These are phyloP conservation scores for Mus minutoides DNA, from an alignment of 2,797 vertebrate species.

Conservation along the genomic window DNA sequence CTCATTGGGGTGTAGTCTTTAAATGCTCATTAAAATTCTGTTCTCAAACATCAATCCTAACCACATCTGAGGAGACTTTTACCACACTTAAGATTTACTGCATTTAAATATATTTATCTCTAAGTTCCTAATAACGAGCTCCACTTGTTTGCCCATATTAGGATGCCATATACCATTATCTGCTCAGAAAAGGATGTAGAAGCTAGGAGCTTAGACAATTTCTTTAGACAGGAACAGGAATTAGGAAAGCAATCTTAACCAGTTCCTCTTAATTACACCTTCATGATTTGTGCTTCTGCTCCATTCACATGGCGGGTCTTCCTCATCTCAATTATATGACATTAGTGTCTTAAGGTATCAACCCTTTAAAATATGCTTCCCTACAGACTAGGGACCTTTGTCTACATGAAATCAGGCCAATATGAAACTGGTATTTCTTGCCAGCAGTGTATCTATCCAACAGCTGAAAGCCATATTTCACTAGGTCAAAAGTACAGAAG, in stretches of 20 bases:
- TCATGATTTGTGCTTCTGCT: background rate
- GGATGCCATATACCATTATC: background rate
- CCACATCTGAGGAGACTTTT: background rate
- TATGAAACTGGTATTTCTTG: background rate
- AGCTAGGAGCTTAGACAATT: background rate
- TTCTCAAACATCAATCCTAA: background rate
- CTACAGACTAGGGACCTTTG: background rate
- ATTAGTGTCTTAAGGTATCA: background rate
- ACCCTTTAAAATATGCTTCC: background rate
- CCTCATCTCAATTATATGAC: conserved; percentile 34
- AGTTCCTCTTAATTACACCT: background rate
- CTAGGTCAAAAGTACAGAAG: background rate
- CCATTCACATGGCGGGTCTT: background rate
- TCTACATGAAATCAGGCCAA: background rate
- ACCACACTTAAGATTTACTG: background rate
- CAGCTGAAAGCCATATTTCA: background rate
- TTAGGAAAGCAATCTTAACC: conserved; percentile 3
- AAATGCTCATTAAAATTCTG: conserved; percentile 61
- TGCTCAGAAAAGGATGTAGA: conserved; percentile 10
- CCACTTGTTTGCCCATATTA: background rate
- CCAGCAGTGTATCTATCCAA: background rate
- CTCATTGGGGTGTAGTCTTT: conserved; percentile 3
- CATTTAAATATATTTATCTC: conserved; percentile 14
- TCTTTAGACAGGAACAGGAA: conserved; percentile 3
- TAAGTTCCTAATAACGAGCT: background rate